A percentile compares a stretch with the other conserved stretches of the same genome.
These are phyloP conservation scores for Orchestes rusci DNA, from an alignment of 2,888 invertebrate species.

Conservation along the genomic window DNA sequence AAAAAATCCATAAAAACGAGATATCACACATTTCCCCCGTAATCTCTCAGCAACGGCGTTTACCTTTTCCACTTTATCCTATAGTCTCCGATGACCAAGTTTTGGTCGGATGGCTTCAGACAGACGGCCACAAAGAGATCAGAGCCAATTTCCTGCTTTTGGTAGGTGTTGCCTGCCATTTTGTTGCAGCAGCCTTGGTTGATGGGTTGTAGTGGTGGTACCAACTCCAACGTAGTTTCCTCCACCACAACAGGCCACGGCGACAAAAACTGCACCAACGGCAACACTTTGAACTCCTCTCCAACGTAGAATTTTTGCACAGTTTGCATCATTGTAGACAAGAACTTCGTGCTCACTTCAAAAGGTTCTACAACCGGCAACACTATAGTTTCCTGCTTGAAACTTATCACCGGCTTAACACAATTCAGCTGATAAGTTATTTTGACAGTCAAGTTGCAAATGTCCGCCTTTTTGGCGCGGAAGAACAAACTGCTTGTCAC, in stretches of 20 bases:
- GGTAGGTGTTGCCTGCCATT: slow-evolving; percentile 41
- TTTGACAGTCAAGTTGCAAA: slow-evolving; percentile 50
- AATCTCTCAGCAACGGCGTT: no score
- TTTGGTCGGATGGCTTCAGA: slow-evolving; percentile 42
- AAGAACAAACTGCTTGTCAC: slow-evolving; percentile 48
- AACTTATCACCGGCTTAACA: slow-evolving; percentile 45
- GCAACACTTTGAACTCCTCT: slow-evolving; percentile 63
- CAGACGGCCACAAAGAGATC: slow-evolving; percentile 48
- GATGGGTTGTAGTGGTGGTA: slow-evolving; percentile 37
- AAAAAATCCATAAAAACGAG: no score
- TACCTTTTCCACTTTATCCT: slow-evolving; percentile 52
- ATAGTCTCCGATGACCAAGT: slow-evolving; percentile 48
- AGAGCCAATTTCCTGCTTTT: slow-evolving; percentile 47
- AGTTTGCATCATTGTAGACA: slow-evolving; percentile 55
- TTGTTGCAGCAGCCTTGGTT: slow-evolving; percentile 37
- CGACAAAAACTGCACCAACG: slow-evolving; percentile 59
- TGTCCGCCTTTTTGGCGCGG: slow-evolving; percentile 56
- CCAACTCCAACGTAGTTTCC: slow-evolving; percentile 57
- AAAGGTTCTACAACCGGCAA: slow-evolving; percentile 64
- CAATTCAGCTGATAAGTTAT: slow-evolving; percentile 48
- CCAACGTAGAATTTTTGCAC: slow-evolving; percentile 59
- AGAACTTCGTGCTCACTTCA: slow-evolving; percentile 59
- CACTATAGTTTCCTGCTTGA: slow-evolving; percentile 54
- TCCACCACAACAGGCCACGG: slow-evolving; percentile 64
- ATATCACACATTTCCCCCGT: no score